A percentile compares a stretch with the other conserved stretches of the same genome.
Evolutionary conservation across 30 jellyfish, hydroid and myxozoan species (phyloP).

Genomic region (Hydractinia symbiolongicarpus): DNA sequence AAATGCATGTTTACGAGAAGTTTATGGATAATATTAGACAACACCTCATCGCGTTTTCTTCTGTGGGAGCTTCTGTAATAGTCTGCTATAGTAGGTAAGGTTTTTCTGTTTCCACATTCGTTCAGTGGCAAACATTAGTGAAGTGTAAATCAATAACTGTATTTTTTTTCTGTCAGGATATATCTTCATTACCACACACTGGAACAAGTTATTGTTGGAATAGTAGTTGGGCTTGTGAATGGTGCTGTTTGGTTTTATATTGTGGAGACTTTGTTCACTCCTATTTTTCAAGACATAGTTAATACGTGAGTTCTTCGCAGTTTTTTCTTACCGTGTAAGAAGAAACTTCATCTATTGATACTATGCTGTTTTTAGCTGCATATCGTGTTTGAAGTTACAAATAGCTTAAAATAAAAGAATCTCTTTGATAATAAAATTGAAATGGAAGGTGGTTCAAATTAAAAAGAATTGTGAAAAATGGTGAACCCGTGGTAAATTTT

Average conservation of each 20-base stretch:
- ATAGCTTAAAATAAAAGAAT: too few relatives aligned
- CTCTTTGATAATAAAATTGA: too few relatives aligned
- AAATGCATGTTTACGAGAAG: slow-evolving; percentile 45
- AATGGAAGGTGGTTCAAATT: too few relatives aligned
- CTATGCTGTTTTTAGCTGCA: too few relatives aligned
- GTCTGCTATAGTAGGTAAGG: slow-evolving; percentile 78
- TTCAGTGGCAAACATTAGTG: neutral
- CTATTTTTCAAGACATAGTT: slow-evolving; percentile 59
- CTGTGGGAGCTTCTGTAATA: slow-evolving; percentile 37
- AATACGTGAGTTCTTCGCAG: slow-evolving; percentile 50
- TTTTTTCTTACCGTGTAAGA: neutral
- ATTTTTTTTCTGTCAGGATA: slow-evolving; percentile 32
- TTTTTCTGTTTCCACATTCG: neutral
- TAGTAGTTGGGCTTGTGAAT: slow-evolving; percentile 52
- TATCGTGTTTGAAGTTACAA: too few relatives aligned
- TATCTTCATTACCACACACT: slow-evolving; percentile 85
- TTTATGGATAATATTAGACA: slow-evolving; percentile 53
- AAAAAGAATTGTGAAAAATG: too few relatives aligned
- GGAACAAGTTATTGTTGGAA: slow-evolving; percentile 78
- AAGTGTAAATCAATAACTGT: neutral
- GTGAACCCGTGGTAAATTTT: too few relatives aligned
- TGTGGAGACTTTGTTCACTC: slow-evolving; percentile 73
- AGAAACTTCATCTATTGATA: too few relatives aligned
- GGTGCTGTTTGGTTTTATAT: slow-evolving; percentile 71
- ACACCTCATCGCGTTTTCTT: slow-evolving; percentile 60